These are phyloP conservation scores for Andrena camellia DNA, from an alignment of 2,888 invertebrate species.

Conservation along the genomic window DNA sequence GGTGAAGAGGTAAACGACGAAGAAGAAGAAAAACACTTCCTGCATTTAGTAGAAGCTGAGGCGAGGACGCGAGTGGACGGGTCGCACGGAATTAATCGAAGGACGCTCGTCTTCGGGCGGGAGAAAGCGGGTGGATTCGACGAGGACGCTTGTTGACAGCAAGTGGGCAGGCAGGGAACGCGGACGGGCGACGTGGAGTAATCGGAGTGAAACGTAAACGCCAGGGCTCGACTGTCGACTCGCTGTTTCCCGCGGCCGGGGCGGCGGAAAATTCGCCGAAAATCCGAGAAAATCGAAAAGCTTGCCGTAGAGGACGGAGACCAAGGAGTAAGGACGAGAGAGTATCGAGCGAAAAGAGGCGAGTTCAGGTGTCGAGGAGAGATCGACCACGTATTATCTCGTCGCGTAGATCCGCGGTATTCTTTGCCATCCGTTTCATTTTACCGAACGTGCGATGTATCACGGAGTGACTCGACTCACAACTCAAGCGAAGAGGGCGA, in stretches of 20 bases:
- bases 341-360: constrained; percentile 14
- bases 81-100: constrained; percentile 77
- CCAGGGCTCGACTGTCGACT: constrained; percentile 67
- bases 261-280: constrained; percentile 71
- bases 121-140: background rate
- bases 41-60: constrained; percentile 75
- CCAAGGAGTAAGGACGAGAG: constrained; percentile 30
- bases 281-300: constrained; percentile 68
- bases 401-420: constrained; percentile 72
- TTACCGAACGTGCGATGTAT: constrained; percentile 39
- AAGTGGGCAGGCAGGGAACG: background rate
- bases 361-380: constrained; percentile 61
- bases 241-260: constrained; percentile 67
- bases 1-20: constrained; percentile 48
- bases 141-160: constrained; percentile 3
- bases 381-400: constrained; percentile 72
- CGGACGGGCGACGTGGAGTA: constrained; percentile 54
- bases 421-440: constrained; percentile 66
- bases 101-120: constrained; percentile 69
- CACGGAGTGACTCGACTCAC: constrained; percentile 63
- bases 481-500: constrained; percentile 35
- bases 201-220: constrained; percentile 21
- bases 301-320: constrained; percentile 34
- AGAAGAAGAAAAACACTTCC: constrained; percentile 82
- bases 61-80: constrained; percentile 80